phyloP scores from a whole-genome alignment of 2,797 vertebrate genomes.

The Sorex maritimensis region DNA sequence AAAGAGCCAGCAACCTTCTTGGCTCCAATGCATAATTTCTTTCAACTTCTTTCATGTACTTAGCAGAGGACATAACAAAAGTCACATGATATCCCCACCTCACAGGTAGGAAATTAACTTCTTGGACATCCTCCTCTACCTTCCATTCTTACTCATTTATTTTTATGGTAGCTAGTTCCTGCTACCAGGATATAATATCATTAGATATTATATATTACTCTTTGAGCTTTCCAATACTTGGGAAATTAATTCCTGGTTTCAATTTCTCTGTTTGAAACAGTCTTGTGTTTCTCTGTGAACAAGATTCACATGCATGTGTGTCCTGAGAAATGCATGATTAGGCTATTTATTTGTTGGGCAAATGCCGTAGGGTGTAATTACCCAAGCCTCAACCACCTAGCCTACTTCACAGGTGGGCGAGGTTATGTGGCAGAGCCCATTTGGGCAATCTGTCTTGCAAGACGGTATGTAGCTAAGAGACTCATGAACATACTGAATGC shows the following conservation, averaged over 20 bases:
- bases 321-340: not conserved
- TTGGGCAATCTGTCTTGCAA: too few relatives aligned
- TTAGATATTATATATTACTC: not conserved
- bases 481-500: not conserved
- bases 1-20: not conserved
- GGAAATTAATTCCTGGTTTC: not conserved
- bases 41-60: not conserved
- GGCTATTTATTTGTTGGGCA: not conserved
- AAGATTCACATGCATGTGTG: not conserved
- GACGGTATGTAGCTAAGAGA: not conserved
- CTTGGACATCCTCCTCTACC: not conserved
- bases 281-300: not conserved
- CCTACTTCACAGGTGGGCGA: too few relatives aligned
- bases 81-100: not conserved
- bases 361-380: not conserved
- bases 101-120: not conserved
- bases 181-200: not conserved
- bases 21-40: not conserved
- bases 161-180: not conserved
- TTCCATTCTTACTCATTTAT: not conserved
- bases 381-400: not conserved
- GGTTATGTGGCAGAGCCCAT: not conserved
- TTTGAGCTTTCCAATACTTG: not conserved
- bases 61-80: not conserved
- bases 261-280: conserved; percentile 22